phyloP scores from a whole-genome alignment of 2,113 vertebrate species.

The Numida meleagris region DNA sequence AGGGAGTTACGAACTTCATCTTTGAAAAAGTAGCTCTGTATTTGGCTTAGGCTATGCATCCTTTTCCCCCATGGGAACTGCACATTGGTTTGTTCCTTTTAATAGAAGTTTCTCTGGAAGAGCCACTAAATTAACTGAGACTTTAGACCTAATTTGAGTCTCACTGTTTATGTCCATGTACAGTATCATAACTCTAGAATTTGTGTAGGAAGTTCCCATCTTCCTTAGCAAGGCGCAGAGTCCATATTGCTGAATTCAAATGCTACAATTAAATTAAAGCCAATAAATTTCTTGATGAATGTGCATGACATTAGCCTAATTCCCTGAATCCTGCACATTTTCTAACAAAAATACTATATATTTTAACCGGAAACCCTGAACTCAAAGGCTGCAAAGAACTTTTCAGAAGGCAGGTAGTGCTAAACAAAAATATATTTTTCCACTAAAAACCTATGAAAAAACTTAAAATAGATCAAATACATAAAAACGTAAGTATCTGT shows the following conservation, averaged over 20 bases:
- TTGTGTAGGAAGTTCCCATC: slow-evolving; percentile 2
- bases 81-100: neutral
- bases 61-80: neutral
- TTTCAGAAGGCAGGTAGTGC: slow-evolving; percentile 69
- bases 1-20: neutral
- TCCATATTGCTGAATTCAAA: slow-evolving; percentile 67
- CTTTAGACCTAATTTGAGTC: neutral
- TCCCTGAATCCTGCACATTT: slow-evolving; percentile 71
- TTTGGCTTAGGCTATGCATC: slow-evolving; percentile 17
- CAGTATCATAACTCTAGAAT: neutral
- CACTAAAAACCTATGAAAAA: slow-evolving; percentile 66
- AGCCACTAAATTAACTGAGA: neutral
- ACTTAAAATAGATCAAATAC: slow-evolving; percentile 67
- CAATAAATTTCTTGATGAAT: slow-evolving; percentile 17
- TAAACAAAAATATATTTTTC: slow-evolving; percentile 69
- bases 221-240: slow-evolving; percentile 16
- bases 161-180: neutral
- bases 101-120: neutral
- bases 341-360: slow-evolving; percentile 39
- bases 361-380: slow-evolving; percentile 58
- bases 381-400: slow-evolving; percentile 55
- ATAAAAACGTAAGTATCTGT: slow-evolving; percentile 64
- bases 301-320: slow-evolving; percentile 49
- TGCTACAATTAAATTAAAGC: slow-evolving; percentile 70
- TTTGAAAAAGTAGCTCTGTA: neutral